Percentiles rank a stretch among this genome's conserved stretches.
phyloP scores from a whole-genome alignment of 2,113 vertebrate genomes.

The Takifugu flavidus region DNA sequence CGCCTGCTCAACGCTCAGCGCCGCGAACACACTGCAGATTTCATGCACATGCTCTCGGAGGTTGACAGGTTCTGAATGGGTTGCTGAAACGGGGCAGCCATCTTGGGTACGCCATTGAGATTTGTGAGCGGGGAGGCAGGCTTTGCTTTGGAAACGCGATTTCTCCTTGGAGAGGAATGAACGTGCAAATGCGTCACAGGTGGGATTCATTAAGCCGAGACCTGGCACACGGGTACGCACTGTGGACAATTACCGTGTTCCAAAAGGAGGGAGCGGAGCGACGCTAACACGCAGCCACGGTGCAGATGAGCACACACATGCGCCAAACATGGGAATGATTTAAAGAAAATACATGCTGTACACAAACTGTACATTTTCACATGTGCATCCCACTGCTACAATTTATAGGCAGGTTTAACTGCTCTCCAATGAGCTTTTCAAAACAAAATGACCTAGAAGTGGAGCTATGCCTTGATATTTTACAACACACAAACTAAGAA shows the following conservation, averaged over 20 bases:
- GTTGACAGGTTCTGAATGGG: slow-evolving; percentile 34
- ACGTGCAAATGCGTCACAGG: slow-evolving; percentile 74
- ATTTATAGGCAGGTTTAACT: slow-evolving; percentile 63
- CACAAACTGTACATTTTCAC: slow-evolving; percentile 16
- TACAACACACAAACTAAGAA: slow-evolving; percentile 60
- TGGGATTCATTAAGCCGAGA: slow-evolving; percentile 75
- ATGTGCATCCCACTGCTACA: slow-evolving; percentile 35
- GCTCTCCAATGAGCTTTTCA: slow-evolving; percentile 62
- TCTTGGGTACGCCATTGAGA: slow-evolving; percentile 46
- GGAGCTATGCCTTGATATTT: slow-evolving; percentile 58
- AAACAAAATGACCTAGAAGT: slow-evolving; percentile 63
- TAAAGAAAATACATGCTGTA: slow-evolving; percentile 11
- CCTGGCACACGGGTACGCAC: slow-evolving; percentile 66
- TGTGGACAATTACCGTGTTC: slow-evolving; percentile 64
- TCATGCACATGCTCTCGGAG: slow-evolving; percentile 17
- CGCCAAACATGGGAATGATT: slow-evolving; percentile 4
- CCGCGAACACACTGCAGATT: not conserved
- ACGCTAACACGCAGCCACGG: slow-evolving; percentile 43
- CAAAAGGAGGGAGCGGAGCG: slow-evolving; percentile 48
- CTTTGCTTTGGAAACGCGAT: slow-evolving; percentile 70
- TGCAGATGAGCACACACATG: slow-evolving; percentile 15
- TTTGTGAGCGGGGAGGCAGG: slow-evolving; percentile 47
- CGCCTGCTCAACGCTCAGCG: slow-evolving; percentile 10
- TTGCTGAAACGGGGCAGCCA: slow-evolving; percentile 39
- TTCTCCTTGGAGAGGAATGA: slow-evolving; percentile 70